phyloP scores from a whole-genome alignment of 1,140 invertebrate species.

The Zophobas morio region DNA sequence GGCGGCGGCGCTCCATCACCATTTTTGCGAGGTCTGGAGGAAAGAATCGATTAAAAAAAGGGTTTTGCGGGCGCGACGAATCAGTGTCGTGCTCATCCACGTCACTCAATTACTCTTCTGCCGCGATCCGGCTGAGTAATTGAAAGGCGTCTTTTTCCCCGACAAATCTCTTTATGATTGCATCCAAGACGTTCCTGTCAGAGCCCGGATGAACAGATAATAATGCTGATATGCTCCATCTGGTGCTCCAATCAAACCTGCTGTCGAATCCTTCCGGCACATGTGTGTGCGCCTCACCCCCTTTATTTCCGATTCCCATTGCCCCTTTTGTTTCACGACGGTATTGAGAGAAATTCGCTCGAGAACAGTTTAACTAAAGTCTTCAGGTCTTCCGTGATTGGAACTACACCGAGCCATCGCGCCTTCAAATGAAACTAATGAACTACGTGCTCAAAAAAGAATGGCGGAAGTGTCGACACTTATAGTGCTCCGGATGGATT shows the following conservation, averaged over 20 bases:
- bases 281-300: slow-evolving; percentile 52
- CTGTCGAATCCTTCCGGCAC: slow-evolving; percentile 57
- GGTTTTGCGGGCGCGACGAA: slow-evolving; percentile 23
- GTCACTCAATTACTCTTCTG: slow-evolving; percentile 41
- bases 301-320: slow-evolving; percentile 50
- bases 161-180: slow-evolving; percentile 58
- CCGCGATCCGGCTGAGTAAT: slow-evolving; percentile 37
- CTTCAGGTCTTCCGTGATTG: slow-evolving; percentile 32
- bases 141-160: slow-evolving; percentile 49
- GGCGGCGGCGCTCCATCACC: background rate
- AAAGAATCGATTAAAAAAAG: slow-evolving; percentile 36
- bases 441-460: slow-evolving; percentile 43
- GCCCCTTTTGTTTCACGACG: slow-evolving; percentile 46
- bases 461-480: slow-evolving; percentile 13
- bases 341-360: background rate
- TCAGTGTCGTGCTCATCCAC: slow-evolving; percentile 39
- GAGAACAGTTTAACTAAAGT: slow-evolving; percentile 36
- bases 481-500: too few relatives aligned
- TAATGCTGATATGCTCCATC: slow-evolving; percentile 59
- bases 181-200: slow-evolving; percentile 55
- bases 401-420: slow-evolving; percentile 28
- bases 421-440: slow-evolving; percentile 48
- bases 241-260: slow-evolving; percentile 58
- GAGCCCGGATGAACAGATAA: slow-evolving; percentile 58
- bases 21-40: background rate